Evolutionary conservation across 2,797 vertebrate species (phyloP).

Genomic region (Siniperca scherzeri): DNA sequence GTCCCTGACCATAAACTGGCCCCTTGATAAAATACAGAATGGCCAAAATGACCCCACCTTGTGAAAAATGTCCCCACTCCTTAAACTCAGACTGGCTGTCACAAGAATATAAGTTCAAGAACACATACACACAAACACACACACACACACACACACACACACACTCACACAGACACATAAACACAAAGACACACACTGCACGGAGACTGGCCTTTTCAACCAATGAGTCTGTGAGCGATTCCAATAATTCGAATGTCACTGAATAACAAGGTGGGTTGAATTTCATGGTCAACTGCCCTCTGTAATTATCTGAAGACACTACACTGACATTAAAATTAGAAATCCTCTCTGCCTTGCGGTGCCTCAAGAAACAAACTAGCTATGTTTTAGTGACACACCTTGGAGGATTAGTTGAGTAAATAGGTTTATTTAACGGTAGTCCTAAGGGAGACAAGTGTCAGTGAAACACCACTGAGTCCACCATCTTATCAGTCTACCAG

Average conservation of each 20-base stretch:
- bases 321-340: constrained; percentile 61
- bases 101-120: constrained; percentile 33
- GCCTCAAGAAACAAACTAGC: constrained; percentile 43
- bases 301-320: constrained; percentile 70
- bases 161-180: constrained; percentile 26
- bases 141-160: constrained; percentile 24
- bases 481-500: neutral
- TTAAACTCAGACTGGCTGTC: constrained; percentile 37
- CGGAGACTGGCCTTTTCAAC: constrained; percentile 69
- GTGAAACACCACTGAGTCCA: neutral
- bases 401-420: constrained; percentile 23
- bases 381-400: constrained; percentile 27
- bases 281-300: constrained; percentile 76
- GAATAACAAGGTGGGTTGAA: constrained; percentile 79
- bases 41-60: constrained; percentile 54
- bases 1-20: constrained; percentile 52
- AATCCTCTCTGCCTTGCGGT: constrained; percentile 30
- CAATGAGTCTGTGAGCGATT: constrained; percentile 68
- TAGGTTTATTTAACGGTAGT: constrained; percentile 7
- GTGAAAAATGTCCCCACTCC: constrained; percentile 47
- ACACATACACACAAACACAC: constrained; percentile 29
- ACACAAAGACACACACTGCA: constrained; percentile 32
- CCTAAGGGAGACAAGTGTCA: neutral
- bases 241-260: constrained; percentile 82
- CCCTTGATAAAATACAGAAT: constrained; percentile 47